Conservation (phyloP, 1,140 invertebrate genomes). For the Sycophila sp. region DNA sequence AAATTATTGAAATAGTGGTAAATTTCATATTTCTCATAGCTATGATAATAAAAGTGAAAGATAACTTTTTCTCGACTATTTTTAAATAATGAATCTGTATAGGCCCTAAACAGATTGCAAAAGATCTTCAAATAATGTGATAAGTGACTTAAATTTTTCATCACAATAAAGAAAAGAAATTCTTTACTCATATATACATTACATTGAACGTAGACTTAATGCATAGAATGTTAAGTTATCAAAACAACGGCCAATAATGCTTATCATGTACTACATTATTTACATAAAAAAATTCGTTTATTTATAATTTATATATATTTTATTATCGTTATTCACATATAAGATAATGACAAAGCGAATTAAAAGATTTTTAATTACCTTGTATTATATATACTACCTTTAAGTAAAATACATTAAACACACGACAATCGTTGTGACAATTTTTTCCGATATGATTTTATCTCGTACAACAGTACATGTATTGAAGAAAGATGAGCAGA, state of each 20-base stretch:
- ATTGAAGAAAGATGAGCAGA: not conserved
- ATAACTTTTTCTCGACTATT: slow-evolving; percentile 13
- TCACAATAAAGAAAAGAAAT: not conserved
- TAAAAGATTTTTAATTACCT: slow-evolving; percentile 22
- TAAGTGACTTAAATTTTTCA: slow-evolving; percentile 22
- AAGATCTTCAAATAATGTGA: slow-evolving; percentile 29
- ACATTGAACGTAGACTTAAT: slow-evolving; percentile 25
- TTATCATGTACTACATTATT: slow-evolving; percentile 30
- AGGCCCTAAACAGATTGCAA: slow-evolving; percentile 4
- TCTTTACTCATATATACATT: slow-evolving; percentile 1
- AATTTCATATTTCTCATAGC: slow-evolving; percentile 1
- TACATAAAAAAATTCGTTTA: slow-evolving; percentile 29
- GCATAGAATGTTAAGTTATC: slow-evolving; percentile 18
- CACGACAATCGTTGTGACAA: slow-evolving; percentile 31
- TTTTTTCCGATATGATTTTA: slow-evolving; percentile 31
- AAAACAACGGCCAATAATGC: slow-evolving; percentile 33
- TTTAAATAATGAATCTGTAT: slow-evolving; percentile 21
- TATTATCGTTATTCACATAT: slow-evolving; percentile 17
- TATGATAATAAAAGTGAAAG: not conserved
- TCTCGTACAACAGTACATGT: not conserved
- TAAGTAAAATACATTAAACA: slow-evolving; percentile 8
- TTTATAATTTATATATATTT: slow-evolving; percentile 33
- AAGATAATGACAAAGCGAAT: slow-evolving; percentile 3
- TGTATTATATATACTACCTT: slow-evolving; percentile 13
- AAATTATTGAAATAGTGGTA: not conserved